phyloP scores from a whole-genome alignment of 1,140 invertebrate species.

The Mya arenaria region DNA sequence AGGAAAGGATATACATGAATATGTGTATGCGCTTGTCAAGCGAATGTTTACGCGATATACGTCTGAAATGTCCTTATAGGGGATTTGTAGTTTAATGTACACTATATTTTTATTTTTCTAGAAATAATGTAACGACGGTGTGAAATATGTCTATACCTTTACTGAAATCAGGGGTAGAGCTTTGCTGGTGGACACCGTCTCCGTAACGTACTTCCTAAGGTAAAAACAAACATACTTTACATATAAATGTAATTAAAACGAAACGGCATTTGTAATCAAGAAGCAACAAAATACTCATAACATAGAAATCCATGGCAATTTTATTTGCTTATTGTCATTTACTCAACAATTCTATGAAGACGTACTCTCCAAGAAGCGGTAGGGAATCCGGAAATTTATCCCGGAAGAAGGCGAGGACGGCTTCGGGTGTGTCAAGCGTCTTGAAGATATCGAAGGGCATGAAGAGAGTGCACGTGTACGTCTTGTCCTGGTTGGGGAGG shows the following conservation, averaged over 20 bases:
- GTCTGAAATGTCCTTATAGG: too few relatives aligned
- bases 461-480: slow-evolving; percentile 98
- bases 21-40: too few relatives aligned
- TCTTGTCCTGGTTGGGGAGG: slow-evolving; percentile 93
- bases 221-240: too few relatives aligned
- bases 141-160: slow-evolving; percentile 90
- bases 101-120: too few relatives aligned
- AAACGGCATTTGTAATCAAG: not conserved
- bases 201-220: slow-evolving; percentile 33
- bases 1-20: too few relatives aligned
- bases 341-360: slow-evolving; percentile 11
- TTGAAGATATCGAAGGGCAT: slow-evolving; percentile 94
- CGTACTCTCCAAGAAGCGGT: slow-evolving; percentile 89
- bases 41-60: too few relatives aligned
- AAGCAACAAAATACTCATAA: not conserved
- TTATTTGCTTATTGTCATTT: too few relatives aligned
- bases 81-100: too few relatives aligned
- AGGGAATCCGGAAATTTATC: slow-evolving; percentile 93
- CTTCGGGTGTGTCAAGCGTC: slow-evolving; percentile 85
- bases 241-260: too few relatives aligned
- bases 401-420: slow-evolving; percentile 91
- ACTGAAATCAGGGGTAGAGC: slow-evolving; percentile 87
- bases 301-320: too few relatives aligned
- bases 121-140: too few relatives aligned
- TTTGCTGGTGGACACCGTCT: slow-evolving; percentile 54